phyloP scores from a whole-genome alignment of 2,888 invertebrate species.

The Oligia fasciuncula region DNA sequence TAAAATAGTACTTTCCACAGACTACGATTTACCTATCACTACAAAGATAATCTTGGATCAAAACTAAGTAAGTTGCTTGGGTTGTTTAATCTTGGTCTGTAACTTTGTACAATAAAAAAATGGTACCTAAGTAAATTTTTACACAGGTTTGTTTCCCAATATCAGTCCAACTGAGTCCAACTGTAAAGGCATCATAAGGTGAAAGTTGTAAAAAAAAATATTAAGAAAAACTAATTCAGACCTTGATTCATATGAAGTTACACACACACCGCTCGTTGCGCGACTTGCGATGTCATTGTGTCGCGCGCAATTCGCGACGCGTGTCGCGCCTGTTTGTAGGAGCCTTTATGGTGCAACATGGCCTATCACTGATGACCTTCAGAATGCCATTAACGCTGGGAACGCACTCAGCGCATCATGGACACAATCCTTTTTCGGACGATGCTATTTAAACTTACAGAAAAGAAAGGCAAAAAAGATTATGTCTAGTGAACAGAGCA shows the following conservation, averaged over 20 bases:
- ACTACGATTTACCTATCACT: background rate
- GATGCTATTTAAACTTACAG: too few relatives aligned
- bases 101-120: background rate
- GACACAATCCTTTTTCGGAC: background rate
- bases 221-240: too few relatives aligned
- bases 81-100: background rate
- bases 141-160: background rate
- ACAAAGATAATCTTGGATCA: slow-evolving; percentile 7
- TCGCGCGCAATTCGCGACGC: too few relatives aligned
- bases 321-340: too few relatives aligned
- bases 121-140: too few relatives aligned
- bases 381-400: background rate
- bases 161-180: background rate
- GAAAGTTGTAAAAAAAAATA: background rate
- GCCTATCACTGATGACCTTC: background rate
- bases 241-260: background rate
- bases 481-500: background rate
- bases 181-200: background rate
- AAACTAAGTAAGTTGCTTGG: background rate
- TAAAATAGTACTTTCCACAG: background rate
- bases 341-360: too few relatives aligned
- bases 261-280: too few relatives aligned
- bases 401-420: background rate
- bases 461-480: background rate
- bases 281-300: too few relatives aligned